Base-by-base conservation (phyloP, 2,888 invertebrate genomes). In the Cryptosula pallasiana region DNA sequence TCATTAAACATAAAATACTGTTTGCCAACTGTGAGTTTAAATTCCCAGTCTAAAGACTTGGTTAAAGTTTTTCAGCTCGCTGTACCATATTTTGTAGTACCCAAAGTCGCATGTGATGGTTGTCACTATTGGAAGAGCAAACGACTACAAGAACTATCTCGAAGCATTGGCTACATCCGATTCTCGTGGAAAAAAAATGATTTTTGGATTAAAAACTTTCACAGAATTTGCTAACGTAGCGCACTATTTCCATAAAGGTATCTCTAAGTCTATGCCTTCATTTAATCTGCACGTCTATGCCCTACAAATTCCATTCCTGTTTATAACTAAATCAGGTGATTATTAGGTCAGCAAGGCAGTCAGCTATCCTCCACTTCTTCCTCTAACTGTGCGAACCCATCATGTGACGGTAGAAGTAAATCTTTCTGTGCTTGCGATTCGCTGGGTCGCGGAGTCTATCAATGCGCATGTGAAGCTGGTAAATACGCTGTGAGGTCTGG, bases 381-480 rank as follows among this genome's bases (percentile, higher is more conserved):
- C 9, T 5, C 55, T 3, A 23, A 55, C 55, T 55, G 55, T 23
- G 25, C 16, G 23, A 23, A 5, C 3, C 55, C 55, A 55, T 55
- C 55, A 23, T 55, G 55, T 55, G 55, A 55, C 55, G 55, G 55
- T 13, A 23, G 23, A 5, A 23, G 23, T 23, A 55, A 55, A 25
- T 55, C 55, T 23, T 55, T 55, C 55, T 55, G 55, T n/a, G 55
- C 55, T 5, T 55, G 55, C 25, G 55, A 55, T 25, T 55, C 55
- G 3, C 55, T 55, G 3, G 55, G 55, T 55, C 16, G 55, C 16
- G 55, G 55, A n/a, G 55, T 23, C 9, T 55, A 55, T 23, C 55
- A 55, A 55, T 55, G 55, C 23, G 55, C 55, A 3, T 55, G 55
- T 23, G 13, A 5, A n/a, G 55, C 9, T 23, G 55, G 55, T 25